These are phyloP conservation scores for Iselma pallidipennis DNA, from an alignment of 2,888 invertebrate species.

Conservation along the genomic window DNA sequence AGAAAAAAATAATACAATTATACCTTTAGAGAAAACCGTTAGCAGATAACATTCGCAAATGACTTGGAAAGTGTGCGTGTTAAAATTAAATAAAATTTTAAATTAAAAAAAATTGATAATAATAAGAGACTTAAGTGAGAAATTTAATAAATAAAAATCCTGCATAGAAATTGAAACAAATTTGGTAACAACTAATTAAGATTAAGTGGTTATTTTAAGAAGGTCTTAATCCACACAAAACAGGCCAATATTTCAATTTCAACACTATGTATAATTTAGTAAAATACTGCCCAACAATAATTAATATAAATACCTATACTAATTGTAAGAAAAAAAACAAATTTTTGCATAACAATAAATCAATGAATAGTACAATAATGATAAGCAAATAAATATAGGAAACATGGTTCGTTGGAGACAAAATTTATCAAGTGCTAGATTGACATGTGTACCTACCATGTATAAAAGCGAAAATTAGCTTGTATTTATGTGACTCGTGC, in stretches of 20 bases:
- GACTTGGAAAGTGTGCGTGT: not conserved
- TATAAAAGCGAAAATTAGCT: not conserved
- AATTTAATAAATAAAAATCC: too few species aligned
- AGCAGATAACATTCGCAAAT: not conserved
- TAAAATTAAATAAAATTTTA: not conserved
- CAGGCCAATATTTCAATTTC: too few species aligned
- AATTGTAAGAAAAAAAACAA: not conserved
- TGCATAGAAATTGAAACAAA: too few species aligned
- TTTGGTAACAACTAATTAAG: too few species aligned
- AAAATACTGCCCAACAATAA: too few species aligned
- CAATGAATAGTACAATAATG: conserved; percentile 2
- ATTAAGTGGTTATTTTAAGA: too few species aligned
- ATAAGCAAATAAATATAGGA: not conserved
- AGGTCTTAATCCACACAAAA: too few species aligned
- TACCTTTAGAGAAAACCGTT: too few species aligned
- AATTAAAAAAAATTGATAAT: not conserved
- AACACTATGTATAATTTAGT: too few species aligned
- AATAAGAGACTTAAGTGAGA: too few species aligned
- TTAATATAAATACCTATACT: too few species aligned
- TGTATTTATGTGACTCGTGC: too few species aligned
- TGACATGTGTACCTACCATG: not conserved
- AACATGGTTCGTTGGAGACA: not conserved
- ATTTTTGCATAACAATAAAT: not conserved
- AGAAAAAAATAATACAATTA: not conserved
- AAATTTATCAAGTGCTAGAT: conserved; percentile 5